A percentile compares a stretch with the other conserved stretches of the same genome.
Conservation (phyloP, 2,113 vertebrate species). For the Apteryx owenii region DNA sequence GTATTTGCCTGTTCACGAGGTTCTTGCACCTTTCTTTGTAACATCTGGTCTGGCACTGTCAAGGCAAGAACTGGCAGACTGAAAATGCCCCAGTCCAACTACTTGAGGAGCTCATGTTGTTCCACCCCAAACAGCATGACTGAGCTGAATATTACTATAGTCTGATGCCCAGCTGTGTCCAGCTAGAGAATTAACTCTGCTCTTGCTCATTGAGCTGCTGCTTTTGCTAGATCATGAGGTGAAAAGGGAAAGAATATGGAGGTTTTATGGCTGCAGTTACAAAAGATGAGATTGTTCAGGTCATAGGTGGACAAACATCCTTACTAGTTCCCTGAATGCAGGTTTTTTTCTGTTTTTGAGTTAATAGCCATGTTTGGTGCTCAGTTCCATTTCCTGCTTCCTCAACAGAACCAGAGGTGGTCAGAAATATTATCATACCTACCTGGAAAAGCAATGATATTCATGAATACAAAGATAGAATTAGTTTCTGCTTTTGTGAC, state of each 20-base stretch:
- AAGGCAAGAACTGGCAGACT: neutral
- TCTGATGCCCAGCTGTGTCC: neutral
- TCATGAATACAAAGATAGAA: neutral
- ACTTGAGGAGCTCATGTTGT: rapidly evolving
- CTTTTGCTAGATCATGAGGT: neutral
- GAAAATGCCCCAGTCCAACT: neutral
- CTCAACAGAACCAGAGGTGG: neutral
- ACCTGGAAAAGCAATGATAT: neutral
- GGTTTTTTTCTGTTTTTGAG: too few relatives aligned
- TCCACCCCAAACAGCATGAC: neutral
- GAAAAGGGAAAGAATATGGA: neutral
- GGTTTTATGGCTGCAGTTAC: neutral
- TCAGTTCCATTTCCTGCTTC: too few relatives aligned
- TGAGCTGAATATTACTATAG: neutral
- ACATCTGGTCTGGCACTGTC: neutral
- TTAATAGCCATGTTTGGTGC: too few relatives aligned
- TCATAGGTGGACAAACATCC: neutral
- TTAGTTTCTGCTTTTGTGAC: neutral
- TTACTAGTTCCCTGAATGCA: too few relatives aligned
- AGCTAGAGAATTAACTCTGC: neutral
- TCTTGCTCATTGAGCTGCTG: neutral
- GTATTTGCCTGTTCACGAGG: rapidly evolving
- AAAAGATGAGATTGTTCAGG: neutral
- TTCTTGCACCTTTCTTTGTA: neutral
- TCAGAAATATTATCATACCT: neutral